These are phyloP conservation scores for Camponotus vicinus DNA, from an alignment of 1,140 invertebrate species.

Conservation along the genomic window DNA sequence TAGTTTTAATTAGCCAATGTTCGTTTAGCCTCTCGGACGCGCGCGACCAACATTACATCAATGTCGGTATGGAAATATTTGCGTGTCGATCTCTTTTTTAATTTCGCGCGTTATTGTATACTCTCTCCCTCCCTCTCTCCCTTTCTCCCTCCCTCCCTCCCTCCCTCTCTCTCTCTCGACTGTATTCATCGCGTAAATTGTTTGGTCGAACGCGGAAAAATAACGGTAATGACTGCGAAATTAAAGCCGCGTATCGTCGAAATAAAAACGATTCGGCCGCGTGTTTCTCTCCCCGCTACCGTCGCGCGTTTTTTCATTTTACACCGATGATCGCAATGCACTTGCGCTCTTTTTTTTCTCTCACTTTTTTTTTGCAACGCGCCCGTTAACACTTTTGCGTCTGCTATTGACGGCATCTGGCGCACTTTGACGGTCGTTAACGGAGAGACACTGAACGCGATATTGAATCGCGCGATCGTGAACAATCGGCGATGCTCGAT, in stretches of 20 bases:
- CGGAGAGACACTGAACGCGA: constrained; percentile 61
- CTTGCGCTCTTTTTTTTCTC: constrained; percentile 18
- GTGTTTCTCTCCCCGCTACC: background rate
- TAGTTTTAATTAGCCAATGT: constrained; percentile 63
- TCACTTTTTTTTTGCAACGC: constrained; percentile 50
- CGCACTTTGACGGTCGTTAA: constrained; percentile 65
- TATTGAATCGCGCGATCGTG: constrained; percentile 66
- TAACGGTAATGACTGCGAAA: constrained; percentile 63
- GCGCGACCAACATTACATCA: background rate
- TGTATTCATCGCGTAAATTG: constrained; percentile 61
- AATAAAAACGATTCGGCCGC: constrained; percentile 58
- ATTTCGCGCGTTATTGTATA: constrained; percentile 55
- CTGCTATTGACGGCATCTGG: constrained; percentile 63
- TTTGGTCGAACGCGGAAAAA: constrained; percentile 61
- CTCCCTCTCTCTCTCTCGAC: background rate
- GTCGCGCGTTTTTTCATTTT: constrained; percentile 50
- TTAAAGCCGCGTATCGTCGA: constrained; percentile 56
- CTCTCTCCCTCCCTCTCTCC: background rate
- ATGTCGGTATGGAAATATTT: constrained; percentile 53
- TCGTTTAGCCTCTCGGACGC: constrained; percentile 9
- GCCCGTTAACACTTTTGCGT: constrained; percentile 65
- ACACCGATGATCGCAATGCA: constrained; percentile 56
- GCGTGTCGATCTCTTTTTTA: constrained; percentile 57
- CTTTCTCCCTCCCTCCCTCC: too few relatives aligned
- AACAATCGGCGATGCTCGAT: constrained; percentile 65